Evolutionary conservation across 2,888 invertebrate genomes (phyloP), one percentile per base, ranked within the genome.

Genomic region (Gibbula magus): DNA sequence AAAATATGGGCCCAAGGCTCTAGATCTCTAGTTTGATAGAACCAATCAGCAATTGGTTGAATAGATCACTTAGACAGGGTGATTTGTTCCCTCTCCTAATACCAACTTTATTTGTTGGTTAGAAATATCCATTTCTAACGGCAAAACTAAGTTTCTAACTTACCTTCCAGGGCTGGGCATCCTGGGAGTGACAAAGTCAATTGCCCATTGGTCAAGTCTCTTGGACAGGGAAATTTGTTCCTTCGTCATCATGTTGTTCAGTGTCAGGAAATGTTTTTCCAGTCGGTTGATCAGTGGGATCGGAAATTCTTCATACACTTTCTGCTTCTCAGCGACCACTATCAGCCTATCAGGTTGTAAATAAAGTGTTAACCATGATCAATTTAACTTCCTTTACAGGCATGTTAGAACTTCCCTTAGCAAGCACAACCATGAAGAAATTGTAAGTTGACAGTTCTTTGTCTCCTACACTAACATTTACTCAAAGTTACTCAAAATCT

Each of bases 211-310:
- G 35, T 86, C 81, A 51, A 91, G 83, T 53, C 75, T 54, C n/a
- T 82, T 51, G 1, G 86, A 87, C 66, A 90, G 51, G 5, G 45
- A 32, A 29, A 85, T 81, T 80, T 91, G 90, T n/a, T 84, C 79
- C 1, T 77, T 66, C 0, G 83, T 83, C 77, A 91, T 83, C 82
- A 91, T 87, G 25, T 89, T 90, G 78, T 85, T 84, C 86, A 93
- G 87, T 29, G 91, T 87, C 52, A 93, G 87, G 85, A 91, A 92
- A 82, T 92, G 92, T 81, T 92, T 92, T 84, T 92, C 92, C 32
- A 92, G 86, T 22, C 92, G 85, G 84, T 92, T 92, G 82, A 92
- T 91, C 67, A 92, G 86, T 2, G 92, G 92, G 75, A 91, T 91
- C 0, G 92, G 92, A 78, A 92, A 92, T 82, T 89, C 89, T 61